Percentiles rank a stretch among this genome's conserved stretches.
phyloP scores from a whole-genome alignment of 37 sponge, comb jelly and placozoan genomes.

The Dysidea cf. avara region DNA sequence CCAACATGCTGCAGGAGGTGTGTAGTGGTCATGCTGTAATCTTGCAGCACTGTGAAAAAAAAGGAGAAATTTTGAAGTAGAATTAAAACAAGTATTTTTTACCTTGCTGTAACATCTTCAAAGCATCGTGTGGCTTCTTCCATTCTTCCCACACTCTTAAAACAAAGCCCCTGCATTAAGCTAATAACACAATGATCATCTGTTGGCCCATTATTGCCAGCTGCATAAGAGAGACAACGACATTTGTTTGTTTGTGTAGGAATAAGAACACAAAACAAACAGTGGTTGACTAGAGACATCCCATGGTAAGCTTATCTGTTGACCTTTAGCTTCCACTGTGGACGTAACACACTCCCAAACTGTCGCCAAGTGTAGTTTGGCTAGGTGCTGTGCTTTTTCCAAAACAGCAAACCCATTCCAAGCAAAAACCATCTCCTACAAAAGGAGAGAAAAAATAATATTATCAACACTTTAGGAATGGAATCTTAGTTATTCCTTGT shows the following conservation, averaged over 20 bases:
- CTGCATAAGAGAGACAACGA: slow-evolving; percentile 2
- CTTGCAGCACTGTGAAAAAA: slow-evolving; percentile 26
- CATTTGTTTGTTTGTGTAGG: too few relatives aligned
- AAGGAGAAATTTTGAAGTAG: neutral
- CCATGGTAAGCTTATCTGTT: too few relatives aligned
- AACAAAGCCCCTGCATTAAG: slow-evolving; percentile 65
- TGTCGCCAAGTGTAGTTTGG: too few relatives aligned
- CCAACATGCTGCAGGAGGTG: slow-evolving; percentile 57
- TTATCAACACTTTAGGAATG: too few relatives aligned
- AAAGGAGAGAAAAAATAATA: too few relatives aligned
- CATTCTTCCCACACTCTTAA: slow-evolving; percentile 20
- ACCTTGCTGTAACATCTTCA: slow-evolving; percentile 48
- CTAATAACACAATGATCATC: slow-evolving; percentile 71
- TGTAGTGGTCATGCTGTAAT: slow-evolving; percentile 48
- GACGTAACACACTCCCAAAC: slow-evolving; percentile 24
- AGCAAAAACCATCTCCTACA: slow-evolving; percentile 76
- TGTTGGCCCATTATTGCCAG: slow-evolving; percentile 15
- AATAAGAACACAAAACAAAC: too few relatives aligned
- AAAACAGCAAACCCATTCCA: slow-evolving; percentile 70
- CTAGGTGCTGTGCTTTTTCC: too few relatives aligned
- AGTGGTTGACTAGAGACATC: too few relatives aligned
- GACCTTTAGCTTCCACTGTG: slow-evolving; percentile 41
- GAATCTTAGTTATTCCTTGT: too few relatives aligned
- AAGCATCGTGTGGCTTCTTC: slow-evolving; percentile 63
- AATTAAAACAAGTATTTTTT: neutral